Evolutionary conservation across 2,113 vertebrate genomes (phyloP), one percentile per base, ranked within the genome.

Genomic region (Cyprinodon variegatus): DNA sequence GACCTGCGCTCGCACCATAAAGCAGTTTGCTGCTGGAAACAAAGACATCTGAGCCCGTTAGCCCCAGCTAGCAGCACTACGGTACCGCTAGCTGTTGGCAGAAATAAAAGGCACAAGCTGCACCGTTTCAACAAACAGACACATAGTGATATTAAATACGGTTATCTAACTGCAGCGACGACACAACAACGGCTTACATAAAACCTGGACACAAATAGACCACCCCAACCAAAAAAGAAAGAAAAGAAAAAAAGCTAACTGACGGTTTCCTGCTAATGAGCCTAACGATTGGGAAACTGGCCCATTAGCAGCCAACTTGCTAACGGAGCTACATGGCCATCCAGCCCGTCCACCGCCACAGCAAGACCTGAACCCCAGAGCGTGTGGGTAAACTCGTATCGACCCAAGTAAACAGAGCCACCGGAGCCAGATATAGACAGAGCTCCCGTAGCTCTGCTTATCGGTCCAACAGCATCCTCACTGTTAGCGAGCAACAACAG

Each of bases 21-120:
- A 38, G 41, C 41, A 5, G 45, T 45, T 63, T 62, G 9, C 50
- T 13, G 50, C 57, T 17, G 72, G 63, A 72, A 64, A 81, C 83
- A 85, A 81, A 81, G 83, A 65, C 74, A 72, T 45, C 61, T 7
- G 59, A 48, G 14, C 22, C 50, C 59, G 66, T 38, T 60, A 62
- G 76, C 65, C 22, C 10, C 65, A n/a, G 72, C 62, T 75, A 82
- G 65, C 43, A 59, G 70, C 77, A 20, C 73, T 68, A 12, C 38
- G 38, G n/a, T 41, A 8, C 7, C 17, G 5, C 15, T 45, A 75
- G 62, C 77, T 59, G 43, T 41, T 64, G 45, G 65, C 76, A 65
- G 15, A 65, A 50, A 10, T 46, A 36, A 12, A 40, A 22, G 8
- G 4, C 10, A 40, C 41, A 17, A 17, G 12, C 61, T 46, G 12